phyloP scores from a whole-genome alignment of 64 coral and sea anemone genomes.

The Pocillopora verrucosa region DNA sequence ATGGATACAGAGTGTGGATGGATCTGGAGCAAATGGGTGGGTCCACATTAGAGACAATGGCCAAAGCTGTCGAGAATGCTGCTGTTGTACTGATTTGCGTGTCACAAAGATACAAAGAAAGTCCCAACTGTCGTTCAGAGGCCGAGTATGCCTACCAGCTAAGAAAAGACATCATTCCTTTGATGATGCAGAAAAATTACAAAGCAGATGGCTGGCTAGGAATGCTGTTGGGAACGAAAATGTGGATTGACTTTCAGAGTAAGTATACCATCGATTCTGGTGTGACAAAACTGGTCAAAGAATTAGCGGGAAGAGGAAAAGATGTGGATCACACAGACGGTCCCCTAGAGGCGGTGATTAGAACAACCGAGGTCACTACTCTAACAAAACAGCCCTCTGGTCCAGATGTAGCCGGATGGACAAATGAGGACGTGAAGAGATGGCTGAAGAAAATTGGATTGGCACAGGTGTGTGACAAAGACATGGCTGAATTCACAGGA shows the following conservation, averaged over 20 bases:
- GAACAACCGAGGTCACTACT: neutral
- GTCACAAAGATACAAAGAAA: slow-evolving; percentile 71
- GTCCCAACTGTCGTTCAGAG: slow-evolving; percentile 76
- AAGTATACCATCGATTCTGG: neutral
- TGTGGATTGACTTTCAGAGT: slow-evolving; percentile 43
- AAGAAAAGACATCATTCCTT: slow-evolving; percentile 56
- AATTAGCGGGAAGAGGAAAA: slow-evolving; percentile 41
- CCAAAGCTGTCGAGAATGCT: slow-evolving; percentile 47
- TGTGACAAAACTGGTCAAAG: slow-evolving; percentile 42
- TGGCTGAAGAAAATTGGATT: slow-evolving; percentile 59
- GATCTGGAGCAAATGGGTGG: slow-evolving; percentile 72
- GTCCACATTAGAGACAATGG: slow-evolving; percentile 64
- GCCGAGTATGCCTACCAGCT: slow-evolving; percentile 47
- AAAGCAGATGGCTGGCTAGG: slow-evolving; percentile 56
- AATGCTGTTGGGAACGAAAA: slow-evolving; percentile 45
- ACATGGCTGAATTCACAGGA: neutral
- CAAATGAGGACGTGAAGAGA: slow-evolving; percentile 31
- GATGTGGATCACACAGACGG: neutral
- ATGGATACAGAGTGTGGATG: slow-evolving; percentile 71
- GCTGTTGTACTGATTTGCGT: slow-evolving; percentile 66
- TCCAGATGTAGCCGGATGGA: slow-evolving; percentile 17
- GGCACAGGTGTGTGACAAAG: neutral
- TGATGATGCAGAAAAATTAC: slow-evolving; percentile 55
- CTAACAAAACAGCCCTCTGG: neutral
- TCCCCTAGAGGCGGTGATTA: neutral